Evolutionary conservation across 2,113 vertebrate genomes (phyloP), one percentile per base, ranked within the genome.

Genomic region (Crocuta crocuta): DNA sequence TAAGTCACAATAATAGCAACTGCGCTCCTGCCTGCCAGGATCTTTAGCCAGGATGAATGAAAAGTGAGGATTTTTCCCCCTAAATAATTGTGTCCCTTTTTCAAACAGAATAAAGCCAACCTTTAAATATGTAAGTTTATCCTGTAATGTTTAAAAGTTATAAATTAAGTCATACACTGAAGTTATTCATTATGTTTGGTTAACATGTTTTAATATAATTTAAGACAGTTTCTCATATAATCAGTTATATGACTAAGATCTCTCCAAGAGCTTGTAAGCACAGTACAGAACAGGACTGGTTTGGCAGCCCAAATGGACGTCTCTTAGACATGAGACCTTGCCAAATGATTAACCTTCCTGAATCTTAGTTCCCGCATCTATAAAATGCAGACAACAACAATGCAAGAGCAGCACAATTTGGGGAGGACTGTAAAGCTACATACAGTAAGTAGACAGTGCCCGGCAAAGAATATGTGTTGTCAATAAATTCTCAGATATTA

Each of bases 131-230:
- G 9, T 50, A 89, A 24, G 80, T 91, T 53, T n/a, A 0, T 53
- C 80, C 53, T 66, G 13, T 63, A 31, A 76, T 81, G 26, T 17
- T 74, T 80, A n/a, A 23, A 65, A 81, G 23, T 33, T 84, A 19
- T 68, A 50, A 91, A 43, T 28, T 48, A 93, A 93, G 55, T 84
- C 68, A 81, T 5, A 83, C 17, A 31, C 45, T 58, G 79, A 86
- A 86, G 50, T 24, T 53, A 21, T 73, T 89, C 31, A 48, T n/a
- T 92, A 24, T 23, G 31, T 74, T 85, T 90, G 43, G 58, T 82
- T 74, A 90, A 86, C 19, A 88, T 74, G 76, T 79, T 93, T 87
- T 63, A 87, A 66, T 58, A 55, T 24, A 96, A 55, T 11, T 58
- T 17, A 24, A 96, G 73, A 68, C 21, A 79, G 63, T 61, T 91